A percentile compares a stretch with the other conserved stretches of the same genome.
Conservation (phyloP, 2,888 invertebrate genomes). For the Pheosia tremula region DNA sequence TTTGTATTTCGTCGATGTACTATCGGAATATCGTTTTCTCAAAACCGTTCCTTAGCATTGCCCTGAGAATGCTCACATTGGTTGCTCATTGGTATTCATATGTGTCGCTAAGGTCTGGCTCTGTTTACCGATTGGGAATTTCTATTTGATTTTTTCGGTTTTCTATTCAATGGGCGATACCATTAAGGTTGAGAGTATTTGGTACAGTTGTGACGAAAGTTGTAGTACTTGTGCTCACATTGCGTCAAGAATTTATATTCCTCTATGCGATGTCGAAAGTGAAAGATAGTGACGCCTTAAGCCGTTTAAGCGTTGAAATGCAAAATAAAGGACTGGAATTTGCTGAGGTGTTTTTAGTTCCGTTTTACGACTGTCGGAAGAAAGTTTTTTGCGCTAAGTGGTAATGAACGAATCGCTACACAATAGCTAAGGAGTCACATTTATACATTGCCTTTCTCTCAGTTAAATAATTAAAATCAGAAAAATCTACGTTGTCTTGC, state of each 20-base stretch:
- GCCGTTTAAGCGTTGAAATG: constrained; percentile 29
- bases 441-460: no score
- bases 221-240: constrained; percentile 23
- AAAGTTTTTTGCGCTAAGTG: not conserved
- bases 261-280: constrained; percentile 42
- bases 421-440: not conserved
- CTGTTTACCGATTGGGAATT: constrained; percentile 69
- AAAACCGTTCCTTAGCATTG: constrained; percentile 78
- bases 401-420: not conserved
- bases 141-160: constrained; percentile 57
- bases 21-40: constrained; percentile 80
- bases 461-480: no score
- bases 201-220: constrained; percentile 41
- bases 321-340: constrained; percentile 12
- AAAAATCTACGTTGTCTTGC: no score
- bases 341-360: constrained; percentile 2
- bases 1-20: constrained; percentile 68
- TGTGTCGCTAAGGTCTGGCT: constrained; percentile 42
- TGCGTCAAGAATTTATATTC: constrained; percentile 40
- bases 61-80: constrained; percentile 67
- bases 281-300: constrained; percentile 32
- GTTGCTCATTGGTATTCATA: constrained; percentile 67
- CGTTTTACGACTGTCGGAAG: constrained; percentile 2
- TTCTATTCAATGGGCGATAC: constrained; percentile 48
- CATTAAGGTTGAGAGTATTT: constrained; percentile 37